Percentiles rank a stretch among this genome's conserved stretches.
Conservation (phyloP, 53 echinoderm and acorn worm species). For the Paracentrotus lividus region DNA sequence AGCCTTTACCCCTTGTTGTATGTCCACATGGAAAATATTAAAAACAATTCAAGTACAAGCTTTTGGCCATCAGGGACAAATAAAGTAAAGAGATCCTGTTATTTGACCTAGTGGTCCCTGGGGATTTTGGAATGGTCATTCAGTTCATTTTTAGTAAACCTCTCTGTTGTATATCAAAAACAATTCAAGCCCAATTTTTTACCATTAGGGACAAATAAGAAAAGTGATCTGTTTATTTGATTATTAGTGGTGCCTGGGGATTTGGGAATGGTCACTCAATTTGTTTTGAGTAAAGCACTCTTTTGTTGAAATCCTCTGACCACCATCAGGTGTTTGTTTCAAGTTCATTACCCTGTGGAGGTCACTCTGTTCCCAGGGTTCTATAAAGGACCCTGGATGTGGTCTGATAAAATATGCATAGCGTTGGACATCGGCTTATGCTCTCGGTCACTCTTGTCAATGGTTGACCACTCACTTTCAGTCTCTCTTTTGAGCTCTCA, state of each 20-base stretch:
- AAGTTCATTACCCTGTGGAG: constrained; percentile 45
- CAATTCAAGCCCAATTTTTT: too few relatives aligned
- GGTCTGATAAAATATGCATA: not conserved
- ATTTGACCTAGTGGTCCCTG: too few relatives aligned
- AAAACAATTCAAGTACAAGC: too few relatives aligned
- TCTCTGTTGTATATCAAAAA: too few relatives aligned
- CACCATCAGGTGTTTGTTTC: constrained; percentile 41
- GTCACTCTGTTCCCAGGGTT: not conserved
- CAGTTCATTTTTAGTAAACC: too few relatives aligned
- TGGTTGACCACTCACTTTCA: not conserved
- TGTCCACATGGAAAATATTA: too few relatives aligned
- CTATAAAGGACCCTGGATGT: not conserved
- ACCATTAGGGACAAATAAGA: not conserved
- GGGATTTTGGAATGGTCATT: too few relatives aligned
- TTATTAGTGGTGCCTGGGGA: constrained; percentile 40
- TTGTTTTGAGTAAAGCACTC: constrained; percentile 39
- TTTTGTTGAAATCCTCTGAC: not conserved
- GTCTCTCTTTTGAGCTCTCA: not conserved
- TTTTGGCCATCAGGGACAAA: too few relatives aligned
- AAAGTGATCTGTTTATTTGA: not conserved
- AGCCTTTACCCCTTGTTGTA: too few relatives aligned
- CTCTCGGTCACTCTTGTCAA: not conserved
- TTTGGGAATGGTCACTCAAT: constrained; percentile 18
- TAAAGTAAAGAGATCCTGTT: too few relatives aligned
- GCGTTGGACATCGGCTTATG: constrained; percentile 3